Conservation (phyloP, 2,888 invertebrate species). For the Graphium colonna region DNA sequence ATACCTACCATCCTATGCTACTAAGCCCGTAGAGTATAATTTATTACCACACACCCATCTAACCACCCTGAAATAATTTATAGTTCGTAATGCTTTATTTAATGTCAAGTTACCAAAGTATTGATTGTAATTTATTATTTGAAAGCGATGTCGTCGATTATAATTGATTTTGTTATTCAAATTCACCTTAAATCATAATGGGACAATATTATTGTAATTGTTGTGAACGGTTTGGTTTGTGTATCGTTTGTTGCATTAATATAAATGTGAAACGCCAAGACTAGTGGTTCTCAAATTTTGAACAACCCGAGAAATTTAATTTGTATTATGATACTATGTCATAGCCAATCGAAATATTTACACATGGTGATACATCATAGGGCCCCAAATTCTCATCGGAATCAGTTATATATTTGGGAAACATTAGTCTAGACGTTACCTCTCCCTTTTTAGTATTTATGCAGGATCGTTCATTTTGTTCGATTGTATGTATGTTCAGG, state of each 20-base stretch:
- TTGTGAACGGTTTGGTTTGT: neutral
- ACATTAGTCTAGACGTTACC: neutral
- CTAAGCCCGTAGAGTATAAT: neutral
- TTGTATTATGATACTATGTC: no score
- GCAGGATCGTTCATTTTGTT: neutral
- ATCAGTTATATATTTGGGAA: no score
- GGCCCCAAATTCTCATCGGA: no score
- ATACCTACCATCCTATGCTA: neutral
- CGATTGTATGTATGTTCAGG: neutral
- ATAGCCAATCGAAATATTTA: no score
- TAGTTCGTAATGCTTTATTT: slow-evolving; percentile 57
- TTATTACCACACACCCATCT: slow-evolving; percentile 19
- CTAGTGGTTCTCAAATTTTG: neutral
- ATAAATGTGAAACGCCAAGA: neutral
- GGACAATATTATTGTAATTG: neutral
- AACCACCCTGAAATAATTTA: slow-evolving; percentile 26
- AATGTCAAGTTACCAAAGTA: slow-evolving; percentile 72
- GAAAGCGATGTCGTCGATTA: slow-evolving; percentile 17
- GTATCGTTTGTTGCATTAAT: neutral
- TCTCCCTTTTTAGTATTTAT: neutral
- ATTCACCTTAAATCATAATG: neutral
- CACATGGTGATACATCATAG: no score
- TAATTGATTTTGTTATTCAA: neutral
- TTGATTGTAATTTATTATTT: slow-evolving; percentile 39
- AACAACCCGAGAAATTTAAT: no score